A percentile compares a stretch with the other conserved stretches of the same genome.
These are phyloP conservation scores for Poeciliopsis gracilis DNA, from an alignment of 2,797 vertebrate genomes.

Conservation along the genomic window DNA sequence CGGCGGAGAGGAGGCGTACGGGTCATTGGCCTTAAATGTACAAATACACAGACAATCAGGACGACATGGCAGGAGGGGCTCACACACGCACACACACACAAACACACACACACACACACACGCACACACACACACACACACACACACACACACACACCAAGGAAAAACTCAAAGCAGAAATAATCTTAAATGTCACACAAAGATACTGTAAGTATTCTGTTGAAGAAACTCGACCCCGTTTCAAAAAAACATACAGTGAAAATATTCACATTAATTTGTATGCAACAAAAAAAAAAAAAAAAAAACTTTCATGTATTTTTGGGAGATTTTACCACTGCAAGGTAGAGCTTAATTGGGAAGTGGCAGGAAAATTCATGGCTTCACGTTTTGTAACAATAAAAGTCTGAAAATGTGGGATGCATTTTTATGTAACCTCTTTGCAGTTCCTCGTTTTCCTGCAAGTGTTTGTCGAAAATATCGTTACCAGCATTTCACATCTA, in stretches of 20 bases:
- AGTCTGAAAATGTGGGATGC: neutral
- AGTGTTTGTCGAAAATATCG: neutral
- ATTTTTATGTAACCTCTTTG: neutral
- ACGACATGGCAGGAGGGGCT: conserved; percentile 20
- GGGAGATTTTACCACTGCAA: no score
- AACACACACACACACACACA: neutral
- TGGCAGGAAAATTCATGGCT: neutral
- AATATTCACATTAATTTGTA: neutral
- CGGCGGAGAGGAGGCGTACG: conserved; percentile 49
- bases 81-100: neutral
- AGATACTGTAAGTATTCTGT: neutral
- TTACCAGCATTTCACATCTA: neutral
- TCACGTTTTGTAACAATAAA: neutral
- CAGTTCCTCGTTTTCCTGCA: neutral
- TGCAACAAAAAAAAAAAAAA: no score
- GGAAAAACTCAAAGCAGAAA: neutral
- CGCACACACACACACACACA: neutral
- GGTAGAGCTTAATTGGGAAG: neutral
- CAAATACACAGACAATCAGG: conserved; percentile 43
- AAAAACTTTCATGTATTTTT: no score
- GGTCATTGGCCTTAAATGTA: conserved; percentile 58
- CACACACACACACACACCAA: conserved; percentile 1
- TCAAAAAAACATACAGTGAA: neutral
- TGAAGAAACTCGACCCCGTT: neutral
- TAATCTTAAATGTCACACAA: neutral